Base-by-base conservation (phyloP, 2,797 vertebrate species). In the Schizothorax lantsangensis region DNA sequence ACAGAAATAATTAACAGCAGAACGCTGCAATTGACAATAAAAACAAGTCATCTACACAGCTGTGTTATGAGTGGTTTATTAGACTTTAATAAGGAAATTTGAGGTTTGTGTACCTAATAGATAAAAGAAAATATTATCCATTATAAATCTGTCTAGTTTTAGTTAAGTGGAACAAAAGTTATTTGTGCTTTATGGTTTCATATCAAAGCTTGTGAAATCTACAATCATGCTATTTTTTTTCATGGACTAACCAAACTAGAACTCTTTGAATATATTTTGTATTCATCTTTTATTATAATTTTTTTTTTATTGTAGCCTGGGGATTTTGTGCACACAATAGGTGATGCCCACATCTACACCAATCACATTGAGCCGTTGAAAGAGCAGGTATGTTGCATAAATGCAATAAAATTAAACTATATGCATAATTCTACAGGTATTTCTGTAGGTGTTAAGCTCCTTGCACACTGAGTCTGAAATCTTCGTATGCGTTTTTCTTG, bases 311-410 rank as follows among this genome's bases (percentile, higher is more conserved):
- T 87, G 23, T 15, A 99, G 98, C 95, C 96, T 89, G 98, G 97
- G 45, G 98, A 99, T 87, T 99, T 99, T 86, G 94, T 99, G 88
- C 98, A 99, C 89, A 98, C 97, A 0, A 92, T 99, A 91, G 98
- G 98, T 88, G 98, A 99, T 79, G 97, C 98, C 83, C 98, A 99
- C 89, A 77, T 99, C 92, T 99, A 99, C 91, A 64, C 95, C 88
- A 99, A 98, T 92, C 98, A 99, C 64, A 91, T 97, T 0, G 97
- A 98, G 86, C 96, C 97, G 5, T 95, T 99, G 6, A 96, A 97
- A 95, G 91, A 91, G 77, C 98, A 99, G 95, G 98, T 99, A 91
- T 21, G 94, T 49, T 78, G 47, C 68, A 12, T 38, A 12, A 21
- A 14, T 57, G 57, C 10, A 21, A 12, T 23, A 23, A 2, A 36